Base-by-base conservation (phyloP, 35 echinoderm and acorn worm genomes). In the Heliocidaris erythrogramma region DNA sequence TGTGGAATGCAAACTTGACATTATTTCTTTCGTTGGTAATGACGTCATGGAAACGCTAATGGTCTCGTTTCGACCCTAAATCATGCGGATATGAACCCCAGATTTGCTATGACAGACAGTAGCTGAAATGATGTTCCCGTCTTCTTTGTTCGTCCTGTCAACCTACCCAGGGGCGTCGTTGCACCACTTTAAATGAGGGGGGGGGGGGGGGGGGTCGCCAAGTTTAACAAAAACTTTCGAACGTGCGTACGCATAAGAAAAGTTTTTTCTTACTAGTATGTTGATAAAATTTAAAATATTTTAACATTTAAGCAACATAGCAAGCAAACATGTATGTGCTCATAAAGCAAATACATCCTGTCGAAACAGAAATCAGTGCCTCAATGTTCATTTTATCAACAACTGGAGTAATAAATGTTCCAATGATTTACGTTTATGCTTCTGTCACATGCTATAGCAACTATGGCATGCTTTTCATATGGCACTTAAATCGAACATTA, bases 1-100 rank as follows among this genome's bases (percentile, higher is more conserved):
- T 30, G 29, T 17, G 87, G 87, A 89, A 89, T 89, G 87, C 47
- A 32, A 89, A 89, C 87, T 89, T 89, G 87, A 89, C 42, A 31
- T 32, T 30, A 7, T 47, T 89, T 35, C 87, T 48, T 89, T 47
- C 31, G 31, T 89, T 89, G 31, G 31, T 48, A n/a, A 89, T 89
- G 87, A 89, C 87, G 87, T 89, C 87, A 89, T 89, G 31, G 13
- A 42, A 48, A 31, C 47, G 14, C 87, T 21, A 27, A 89, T 48
- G 87, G 87, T 89, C 47, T 89, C 8, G 27, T 42, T 48, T 32
- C 85, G 14, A 89, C 47, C 31, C 87, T 89, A 89, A 89, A 89
- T 89, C 87, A 47, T 47, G 87, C 16, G 29, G 31, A 32, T 47
- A 48, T 89, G 87, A 89, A 24, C 30, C 7, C 87, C 31, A 89